Base-by-base conservation (phyloP, 2,113 vertebrate species). In the Sinocyclocheilus anshuiensis region DNA sequence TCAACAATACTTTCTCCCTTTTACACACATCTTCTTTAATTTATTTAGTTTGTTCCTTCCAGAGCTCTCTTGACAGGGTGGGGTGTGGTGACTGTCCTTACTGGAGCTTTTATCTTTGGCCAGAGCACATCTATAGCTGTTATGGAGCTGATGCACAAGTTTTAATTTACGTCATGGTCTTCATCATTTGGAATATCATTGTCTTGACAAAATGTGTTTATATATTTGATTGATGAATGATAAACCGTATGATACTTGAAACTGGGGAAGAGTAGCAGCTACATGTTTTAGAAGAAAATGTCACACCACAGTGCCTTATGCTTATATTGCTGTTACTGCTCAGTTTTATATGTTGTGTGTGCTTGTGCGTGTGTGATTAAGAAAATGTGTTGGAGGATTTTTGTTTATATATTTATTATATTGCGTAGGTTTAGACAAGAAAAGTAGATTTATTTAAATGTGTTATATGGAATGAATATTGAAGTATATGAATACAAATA, bases 41-140 rank as follows among this genome's bases (percentile, higher is more conserved):
- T 79, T 0, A 26, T 61, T 57, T 18, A 24, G 55, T 45, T 50
- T 72, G 3, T 72, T 45, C 86, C 91, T 76, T 45, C 85, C 91
- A 99, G 98, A 92, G 89, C 89, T 1, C 89, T 94, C 83, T 90
- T 97, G 89, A 92, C 94, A 10, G 67, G 77, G 24, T 99, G 98
- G 98, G 92, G 94, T 36, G 88, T 92, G 4, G 78, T 92, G 84
- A 94, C 93, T 91, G 92, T 95, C 61, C 91, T 91, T 39, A 76
- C 91, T 0, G 94, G 94, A 75, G 89, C 90, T 0, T 95, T 95
- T 87, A 93, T 95, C 87, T 95, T 95, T 29, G 94, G 94, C 77
- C 91, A 95, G 88, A 94, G 94, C 6, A 94, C 94, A 0, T 92
- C 93, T 42, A 94, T 86, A 48, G 89, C 89, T 61, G 71, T 88